Evolutionary conservation across 2,113 vertebrate species (phyloP), one percentile per base, ranked within the genome.

Genomic region (Pseudolaguvia tuberculata): DNA sequence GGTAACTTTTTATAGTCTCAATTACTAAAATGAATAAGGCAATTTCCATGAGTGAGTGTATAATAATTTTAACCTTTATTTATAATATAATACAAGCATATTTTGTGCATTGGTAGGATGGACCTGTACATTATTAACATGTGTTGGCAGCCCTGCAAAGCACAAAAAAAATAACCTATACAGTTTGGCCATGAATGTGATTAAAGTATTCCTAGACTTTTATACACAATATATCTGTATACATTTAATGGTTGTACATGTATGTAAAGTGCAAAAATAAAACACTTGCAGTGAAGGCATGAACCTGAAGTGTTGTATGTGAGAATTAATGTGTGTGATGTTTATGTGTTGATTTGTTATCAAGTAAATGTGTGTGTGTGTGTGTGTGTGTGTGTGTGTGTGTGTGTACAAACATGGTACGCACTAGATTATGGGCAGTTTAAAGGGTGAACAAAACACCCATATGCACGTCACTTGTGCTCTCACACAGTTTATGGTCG

Each of bases 81-180:
- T 96, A 94, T 95, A 96, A 94, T 95, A 96, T 94, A 92, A 95
- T 97, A 99, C 94, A 98, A 94, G 90, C 92, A 93, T 94, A 95
- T 91, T 96, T 83, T 98, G 95, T 98, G 96, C 95, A 98, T 93
- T 92, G 91, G 93, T 69, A 84, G 81, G 84, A 79, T 87, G 84
- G 87, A 87, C 84, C 90, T 91, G 89, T 91, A 91, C 94, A 96
- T 92, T 90, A 93, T 90, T 85, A 90, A 94, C 92, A 94, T 72
- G 50, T 90, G 70, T 79, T 78, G 70, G 83, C 85, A 87, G 70
- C 88, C 85, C 86, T 87, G 84, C 88, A 88, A 86, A 92, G 84
- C 91, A 86, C 25, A 87, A 35, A 35, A 35, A 35, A 91, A 85
- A 47, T 85, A 87, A 81, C 48, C 81, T 83, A 72, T 61, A 84